Conservation (phyloP, 2,888 invertebrate genomes). For the Limnephilus auricula region DNA sequence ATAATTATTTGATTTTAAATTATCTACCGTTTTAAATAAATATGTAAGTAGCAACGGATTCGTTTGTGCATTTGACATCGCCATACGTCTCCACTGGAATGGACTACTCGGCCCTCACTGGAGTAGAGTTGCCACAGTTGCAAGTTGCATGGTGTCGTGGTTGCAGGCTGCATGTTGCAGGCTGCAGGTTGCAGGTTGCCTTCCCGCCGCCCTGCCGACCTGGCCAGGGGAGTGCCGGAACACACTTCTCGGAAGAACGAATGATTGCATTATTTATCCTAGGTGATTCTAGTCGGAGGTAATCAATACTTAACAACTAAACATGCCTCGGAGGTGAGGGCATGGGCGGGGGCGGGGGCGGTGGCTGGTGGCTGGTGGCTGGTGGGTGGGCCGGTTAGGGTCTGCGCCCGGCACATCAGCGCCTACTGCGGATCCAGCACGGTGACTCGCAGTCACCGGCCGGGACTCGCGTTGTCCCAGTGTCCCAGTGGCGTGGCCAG, state of each 20-base stretch:
- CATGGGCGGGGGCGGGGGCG: not conserved
- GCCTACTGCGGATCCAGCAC: not conserved
- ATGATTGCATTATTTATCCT: slow-evolving; percentile 56
- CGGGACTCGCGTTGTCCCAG: slow-evolving; percentile 5
- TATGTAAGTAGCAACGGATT: slow-evolving; percentile 61
- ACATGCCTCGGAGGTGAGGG: not conserved
- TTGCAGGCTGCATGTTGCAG: slow-evolving; percentile 23
- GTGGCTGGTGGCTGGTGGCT: not conserved
- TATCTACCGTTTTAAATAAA: slow-evolving; percentile 63
- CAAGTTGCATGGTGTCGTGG: not conserved
- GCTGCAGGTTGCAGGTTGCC: slow-evolving; percentile 32
- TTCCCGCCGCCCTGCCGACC: slow-evolving; percentile 45
- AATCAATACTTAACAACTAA: slow-evolving; percentile 54
- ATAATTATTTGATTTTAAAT: slow-evolving; percentile 53
- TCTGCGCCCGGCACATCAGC: slow-evolving; percentile 30
- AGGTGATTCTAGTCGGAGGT: slow-evolving; percentile 55
- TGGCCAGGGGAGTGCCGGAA: slow-evolving; percentile 5
- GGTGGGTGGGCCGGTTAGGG: slow-evolving; percentile 32
- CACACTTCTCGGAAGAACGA: slow-evolving; percentile 54
- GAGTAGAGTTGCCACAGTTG: not conserved
- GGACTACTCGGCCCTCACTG: slow-evolving; percentile 45
- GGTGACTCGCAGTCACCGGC: slow-evolving; percentile 25
- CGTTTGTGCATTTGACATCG: slow-evolving; percentile 65
- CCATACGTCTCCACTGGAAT: slow-evolving; percentile 44
- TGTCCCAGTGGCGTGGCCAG: not conserved